A percentile compares a stretch with the other conserved stretches of the same genome.
These are phyloP conservation scores for Aphelenchoides besseyi DNA, from an alignment of 1,140 invertebrate species.

Conservation along the genomic window DNA sequence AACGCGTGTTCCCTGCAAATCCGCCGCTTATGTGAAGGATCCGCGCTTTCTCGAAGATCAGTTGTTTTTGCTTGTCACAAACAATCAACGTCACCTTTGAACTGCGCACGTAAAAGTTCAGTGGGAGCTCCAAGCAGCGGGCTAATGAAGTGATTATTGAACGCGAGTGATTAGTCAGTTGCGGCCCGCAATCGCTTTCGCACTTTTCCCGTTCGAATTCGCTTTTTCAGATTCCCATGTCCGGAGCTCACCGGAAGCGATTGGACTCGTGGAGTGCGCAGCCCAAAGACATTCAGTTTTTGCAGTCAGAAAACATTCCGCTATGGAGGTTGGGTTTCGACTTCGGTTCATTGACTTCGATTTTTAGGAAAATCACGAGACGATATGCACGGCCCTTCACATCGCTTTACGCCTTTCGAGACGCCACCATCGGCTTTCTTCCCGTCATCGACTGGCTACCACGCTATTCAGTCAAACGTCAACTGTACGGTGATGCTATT, in stretches of 20 bases:
- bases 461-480: conserved; percentile 2
- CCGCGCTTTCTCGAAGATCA: too few relatives aligned
- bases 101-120: too few relatives aligned
- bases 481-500: conserved; percentile 5
- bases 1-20: too few relatives aligned
- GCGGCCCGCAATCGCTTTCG: too few relatives aligned
- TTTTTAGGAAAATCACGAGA: conserved; percentile 3
- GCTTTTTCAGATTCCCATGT: too few relatives aligned
- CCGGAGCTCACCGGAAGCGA: neutral
- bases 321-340: conserved; percentile 1
- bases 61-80: too few relatives aligned
- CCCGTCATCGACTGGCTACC: conserved; percentile 7
- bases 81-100: too few relatives aligned
- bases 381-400: neutral
- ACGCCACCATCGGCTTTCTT: neutral
- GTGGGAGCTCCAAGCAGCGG: too few relatives aligned
- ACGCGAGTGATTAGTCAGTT: too few relatives aligned
- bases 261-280: neutral
- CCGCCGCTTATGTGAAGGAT: too few relatives aligned
- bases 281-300: neutral
- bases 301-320: conserved; percentile 1
- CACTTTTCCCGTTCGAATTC: too few relatives aligned
- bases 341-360: neutral
- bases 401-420: neutral
- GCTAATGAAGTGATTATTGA: too few relatives aligned